Evolutionary conservation across 1,140 invertebrate species (phyloP), one percentile per base, ranked within the genome.

Genomic region (Drosophila asahinai): DNA sequence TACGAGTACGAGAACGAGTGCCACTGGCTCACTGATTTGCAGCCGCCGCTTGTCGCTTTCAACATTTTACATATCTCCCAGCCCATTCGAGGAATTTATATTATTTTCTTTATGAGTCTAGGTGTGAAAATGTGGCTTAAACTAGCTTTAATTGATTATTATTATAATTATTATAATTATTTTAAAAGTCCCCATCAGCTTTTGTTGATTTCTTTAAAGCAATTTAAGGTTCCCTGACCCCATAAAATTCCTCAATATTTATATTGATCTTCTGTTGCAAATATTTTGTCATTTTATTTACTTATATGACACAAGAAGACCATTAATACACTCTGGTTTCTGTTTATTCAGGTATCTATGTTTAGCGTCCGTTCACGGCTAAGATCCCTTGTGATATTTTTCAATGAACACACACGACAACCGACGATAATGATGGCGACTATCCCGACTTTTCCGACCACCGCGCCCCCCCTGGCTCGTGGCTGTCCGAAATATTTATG

Each of bases 381-480:
- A 78, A 83, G 58, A 74, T 86, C 51, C 51, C 65, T 67, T 59
- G 74, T 63, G 64, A 70, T 73, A 81, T 84, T 67, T 55, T 80
- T 65, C 65, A 58, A 66, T 77, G 59, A 77, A 22, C 58, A 75
- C 52, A 40, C 36, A 25, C 19, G 54, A 40, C 54, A 11, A 11
- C 36, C 3, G 33, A 22, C 33, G 40, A 42, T 42, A 42, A 42
- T 42, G 40, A 42, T 42, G 40, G 2, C 40, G 52, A 38, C 33
- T 38, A 8, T 22, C 17, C 17, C 52, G n/a, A 40, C 64, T 38
- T 11, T 30, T 22, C 2, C 38, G 6, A 47, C 25, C 27, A 27
- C 19, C 7, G 4, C 12, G 9, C 19, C 8, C 25, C 19, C 2
- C 4, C 17, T 38, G 59, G 27, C 30, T 40, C 14, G n/a, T 33